Conservation (phyloP, 2,797 vertebrate genomes). For the Zalophus californianus region DNA sequence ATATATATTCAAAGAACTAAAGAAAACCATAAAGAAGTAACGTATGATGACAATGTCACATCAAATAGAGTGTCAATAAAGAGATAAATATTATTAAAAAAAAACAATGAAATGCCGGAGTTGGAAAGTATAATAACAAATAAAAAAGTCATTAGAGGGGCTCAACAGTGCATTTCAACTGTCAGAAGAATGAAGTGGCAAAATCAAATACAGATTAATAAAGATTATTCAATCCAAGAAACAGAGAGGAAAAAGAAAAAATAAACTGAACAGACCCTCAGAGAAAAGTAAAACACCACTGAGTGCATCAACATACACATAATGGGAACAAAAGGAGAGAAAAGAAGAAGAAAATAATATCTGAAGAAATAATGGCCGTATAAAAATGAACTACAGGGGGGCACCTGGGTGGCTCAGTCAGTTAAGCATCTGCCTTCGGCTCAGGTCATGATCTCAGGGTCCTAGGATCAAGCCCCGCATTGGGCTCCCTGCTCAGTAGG, state of each 20-base stretch:
- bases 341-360: not conserved
- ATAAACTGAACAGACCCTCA: conserved; percentile 39
- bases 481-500: not conserved
- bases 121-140: not conserved
- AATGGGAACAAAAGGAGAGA: not conserved
- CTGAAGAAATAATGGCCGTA: not conserved
- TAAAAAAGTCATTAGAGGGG: not conserved
- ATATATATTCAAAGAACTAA: conserved; percentile 30
- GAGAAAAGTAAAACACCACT: conserved; percentile 25
- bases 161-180: not conserved
- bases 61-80: not conserved
- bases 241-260: not conserved
- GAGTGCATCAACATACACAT: not conserved
- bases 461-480: not conserved
- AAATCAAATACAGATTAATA: not conserved
- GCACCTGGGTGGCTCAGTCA: not conserved
- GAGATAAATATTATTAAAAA: not conserved
- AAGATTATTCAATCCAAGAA: not conserved
- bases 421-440: not conserved
- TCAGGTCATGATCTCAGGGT: not conserved
- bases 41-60: conserved; percentile 2
- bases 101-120: not conserved
- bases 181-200: not conserved
- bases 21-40: conserved; percentile 3
- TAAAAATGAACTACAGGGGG: not conserved